Percentiles rank a stretch among this genome's conserved stretches.
phyloP scores from a whole-genome alignment of 2,797 vertebrate species.

The Clamator glandarius region DNA sequence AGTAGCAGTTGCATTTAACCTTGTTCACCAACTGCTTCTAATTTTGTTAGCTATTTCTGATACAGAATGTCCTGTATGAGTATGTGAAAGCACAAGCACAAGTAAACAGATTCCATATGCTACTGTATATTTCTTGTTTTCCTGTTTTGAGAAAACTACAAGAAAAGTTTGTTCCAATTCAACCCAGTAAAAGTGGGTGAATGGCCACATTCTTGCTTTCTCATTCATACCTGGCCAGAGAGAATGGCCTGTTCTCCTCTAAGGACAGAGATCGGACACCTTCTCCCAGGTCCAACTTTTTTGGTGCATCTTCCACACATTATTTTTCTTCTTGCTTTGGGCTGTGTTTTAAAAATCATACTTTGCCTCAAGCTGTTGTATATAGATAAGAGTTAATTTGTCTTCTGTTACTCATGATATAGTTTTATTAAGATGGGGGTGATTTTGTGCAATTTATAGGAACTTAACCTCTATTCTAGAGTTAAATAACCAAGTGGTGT shows the following conservation, averaged over 20 bases:
- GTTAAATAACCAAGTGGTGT: background rate
- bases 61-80: background rate
- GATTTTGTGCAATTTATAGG: background rate
- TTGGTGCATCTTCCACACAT: background rate
- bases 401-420: background rate
- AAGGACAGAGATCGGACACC: background rate
- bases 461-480: background rate
- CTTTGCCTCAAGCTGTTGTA: background rate
- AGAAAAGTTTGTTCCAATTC: background rate
- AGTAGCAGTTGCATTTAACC: background rate
- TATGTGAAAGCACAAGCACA: background rate
- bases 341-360: background rate
- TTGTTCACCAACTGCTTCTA: background rate
- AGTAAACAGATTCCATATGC: background rate
- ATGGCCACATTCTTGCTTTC: background rate
- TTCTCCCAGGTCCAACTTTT: background rate
- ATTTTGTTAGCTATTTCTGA: background rate
- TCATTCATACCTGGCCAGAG: background rate
- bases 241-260: background rate
- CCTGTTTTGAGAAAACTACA: background rate
- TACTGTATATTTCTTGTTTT: background rate
- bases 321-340: background rate
- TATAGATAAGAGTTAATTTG: background rate
- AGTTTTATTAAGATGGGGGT: background rate
- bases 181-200: background rate